Base-by-base conservation (phyloP, 1,140 invertebrate species). In the Conus ventricosus region DNA sequence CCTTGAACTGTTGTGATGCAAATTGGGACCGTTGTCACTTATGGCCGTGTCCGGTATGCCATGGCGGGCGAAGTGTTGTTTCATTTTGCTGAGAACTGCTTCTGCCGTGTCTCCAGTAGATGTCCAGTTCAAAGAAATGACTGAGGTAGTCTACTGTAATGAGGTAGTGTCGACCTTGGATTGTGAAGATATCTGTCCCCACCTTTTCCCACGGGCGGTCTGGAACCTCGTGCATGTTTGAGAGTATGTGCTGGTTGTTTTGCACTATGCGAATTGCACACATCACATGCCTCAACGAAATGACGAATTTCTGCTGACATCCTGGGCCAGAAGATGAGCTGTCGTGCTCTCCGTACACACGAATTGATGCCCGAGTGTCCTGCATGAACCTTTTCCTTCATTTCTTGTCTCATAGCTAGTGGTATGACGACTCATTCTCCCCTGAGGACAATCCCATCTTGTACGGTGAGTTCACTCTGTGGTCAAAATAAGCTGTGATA, bases 361-460 rank as follows among this genome's bases (percentile, higher is more conserved):
- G 86, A 87, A 84, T 90, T 85, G n/a, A 89, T 85, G 60, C 90
- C 91, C 23, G 90, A 75, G 84, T 92, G 92, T 75, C 71, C 87
- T 2, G 85, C 82, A 71, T 92, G 91, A n/a, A 87, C 15, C 39
- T 84, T 75, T 17, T 67, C 75, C 53, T 88, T 81, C 84, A 91
- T 89, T 25, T 93, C 89, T 23, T 20, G 25, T 51, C 90, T 27
- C 39, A 91, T 39, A 17, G 17, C 10, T 17, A 55, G 13, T 27
- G 91, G 91, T 20, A 92, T 89, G 6, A 91, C 84, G 13, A 90
- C 84, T 90, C 87, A 87, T 39, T 88, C 57, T 27, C 91, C 90
- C 87, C 88, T 88, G 20, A 89, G 89, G 7, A 92, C 89, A 1
- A 92, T 67, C 15, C 91, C 91, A 88, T 92, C 87, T 87, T 91